Evolutionary conservation across 2,113 vertebrate genomes (phyloP), one percentile per base, ranked within the genome.

Genomic region (Physeter macrocephalus): DNA sequence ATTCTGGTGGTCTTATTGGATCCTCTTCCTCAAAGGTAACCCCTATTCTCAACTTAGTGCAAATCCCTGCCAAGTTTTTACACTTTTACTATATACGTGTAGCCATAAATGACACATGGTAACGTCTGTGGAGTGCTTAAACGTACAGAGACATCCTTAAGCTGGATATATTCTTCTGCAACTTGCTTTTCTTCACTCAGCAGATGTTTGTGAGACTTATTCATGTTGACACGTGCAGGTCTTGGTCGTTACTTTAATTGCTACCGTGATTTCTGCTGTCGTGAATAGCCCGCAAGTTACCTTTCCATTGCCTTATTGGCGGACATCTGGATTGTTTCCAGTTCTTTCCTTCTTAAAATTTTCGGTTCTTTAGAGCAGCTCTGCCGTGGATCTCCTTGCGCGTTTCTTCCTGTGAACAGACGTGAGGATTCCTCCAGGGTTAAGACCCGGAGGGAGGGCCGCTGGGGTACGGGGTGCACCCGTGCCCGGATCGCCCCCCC

Each of bases 101-200:
- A 8, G 20, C 59, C 29, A 0, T 29, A 9, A 1, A 5, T 27
- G 82, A 13, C 1, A 1, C 1, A 18, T 0, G 31, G 36, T 4
- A 12, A 23, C 0, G 27, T 25, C 62, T 41, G 49, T 2, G 3
- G 1, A 20, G 14, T 10, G 21, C 14, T 31, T 1, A 21, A 1
- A 6, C 2, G 21, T 54, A 18, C 46, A 43, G 27, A 18, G 49
- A 25, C 57, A 4, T 7, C 8, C 29, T n/a, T 3, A 17, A 6
- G 10, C 80, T 5, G 13, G 1, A 27, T 6, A 6, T n/a, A 3
- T 5, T 29, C 39, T 39, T 7, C 9, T 21, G 39, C 39, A 36
- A 72, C 39, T 46, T 71, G 39, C 41, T 89, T 15, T 46, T 74
- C 43, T 25, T 8, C 43, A 61, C 9, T 1, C 69, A 71, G 1